Evolutionary conservation across 2,888 invertebrate species (phyloP).

Genomic region (Didymodactylos carnosus): DNA sequence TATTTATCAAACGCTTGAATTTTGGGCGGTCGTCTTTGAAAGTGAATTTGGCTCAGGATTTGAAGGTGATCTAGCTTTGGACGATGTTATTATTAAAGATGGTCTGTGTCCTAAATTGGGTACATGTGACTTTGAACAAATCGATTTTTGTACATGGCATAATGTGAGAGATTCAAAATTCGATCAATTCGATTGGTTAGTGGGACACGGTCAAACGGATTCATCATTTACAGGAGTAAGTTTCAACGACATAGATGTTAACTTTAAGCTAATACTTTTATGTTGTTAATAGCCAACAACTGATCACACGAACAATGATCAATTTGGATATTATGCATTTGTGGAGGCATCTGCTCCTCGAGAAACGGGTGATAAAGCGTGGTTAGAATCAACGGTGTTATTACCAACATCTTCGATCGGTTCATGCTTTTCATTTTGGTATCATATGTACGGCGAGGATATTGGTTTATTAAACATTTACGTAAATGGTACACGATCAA

Average conservation of each 20-base stretch:
- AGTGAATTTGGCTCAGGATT: not conserved
- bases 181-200: conserved; percentile 4
- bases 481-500: not conserved
- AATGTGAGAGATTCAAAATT: conserved; percentile 15
- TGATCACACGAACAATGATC: conserved; percentile 8
- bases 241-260: too few relatives aligned
- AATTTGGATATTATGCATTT: conserved; percentile 47
- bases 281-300: too few relatives aligned
- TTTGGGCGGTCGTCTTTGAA: not conserved
- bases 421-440: conserved; percentile 17
- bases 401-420: conserved; percentile 5
- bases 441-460: conserved; percentile 18
- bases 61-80: conserved; percentile 1
- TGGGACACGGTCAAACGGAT: not conserved
- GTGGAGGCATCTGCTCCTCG: conserved; percentile 52
- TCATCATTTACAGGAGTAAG: not conserved
- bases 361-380: conserved; percentile 47
- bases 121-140: conserved; percentile 26
- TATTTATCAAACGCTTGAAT: conserved; percentile 16
- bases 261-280: too few relatives aligned
- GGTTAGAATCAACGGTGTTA: conserved; percentile 24
- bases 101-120: conserved; percentile 14
- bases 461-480: conserved; percentile 11
- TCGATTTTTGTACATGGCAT: conserved; percentile 16
- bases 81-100: conserved; percentile 2